Base-by-base conservation (phyloP, 2,113 vertebrate species). In the Melanotaenia duboulayi region DNA sequence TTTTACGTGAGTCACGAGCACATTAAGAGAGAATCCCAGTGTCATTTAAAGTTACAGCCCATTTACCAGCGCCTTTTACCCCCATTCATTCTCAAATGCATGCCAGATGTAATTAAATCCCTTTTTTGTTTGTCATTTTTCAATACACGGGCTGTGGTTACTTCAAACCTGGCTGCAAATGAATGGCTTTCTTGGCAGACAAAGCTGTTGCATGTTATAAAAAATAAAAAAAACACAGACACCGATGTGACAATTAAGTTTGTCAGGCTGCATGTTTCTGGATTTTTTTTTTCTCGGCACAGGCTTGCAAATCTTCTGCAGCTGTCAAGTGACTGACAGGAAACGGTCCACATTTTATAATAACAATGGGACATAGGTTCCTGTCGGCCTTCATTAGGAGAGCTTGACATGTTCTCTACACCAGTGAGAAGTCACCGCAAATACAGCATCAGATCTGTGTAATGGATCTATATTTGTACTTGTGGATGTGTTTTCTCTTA, bases 21-120 rank as follows among this genome's bases (percentile, higher is more conserved):
- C 80, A 28, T 70, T 71, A 67, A 69, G 76, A 67, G 50, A 89
- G 62, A 82, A 80, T 65, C 65, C 62, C 13, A 23, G 24, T 37
- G 78, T 71, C 89, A 51, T 83, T 88, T 70, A 74, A 67, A 78
- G 84, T 70, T 74, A 54, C 69, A 68, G 74, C 72, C 59, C 80
- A 82, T 88, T 87, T 68, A 58, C 74, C 40, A 10, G 3, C 17
- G 17, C 4, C 2, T 48, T 32, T 67, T 54, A 4, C 50, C 68
- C 40, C 39, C 73, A 44, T 51, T 65, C 40, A 46, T 3, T 42
- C 20, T 51, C 71, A 55, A 62, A 60, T 11, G 50, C 70, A 5
- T 50, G 80, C 62, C 78, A 61, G 11, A 8, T 69, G 49, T 73
- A 84, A 85, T 85, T 76, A 72, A 14, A 81, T 81, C 60, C 56